These are phyloP conservation scores for Haplotaxodon microlepis DNA, from an alignment of 2,113 vertebrate genomes.

Conservation along the genomic window DNA sequence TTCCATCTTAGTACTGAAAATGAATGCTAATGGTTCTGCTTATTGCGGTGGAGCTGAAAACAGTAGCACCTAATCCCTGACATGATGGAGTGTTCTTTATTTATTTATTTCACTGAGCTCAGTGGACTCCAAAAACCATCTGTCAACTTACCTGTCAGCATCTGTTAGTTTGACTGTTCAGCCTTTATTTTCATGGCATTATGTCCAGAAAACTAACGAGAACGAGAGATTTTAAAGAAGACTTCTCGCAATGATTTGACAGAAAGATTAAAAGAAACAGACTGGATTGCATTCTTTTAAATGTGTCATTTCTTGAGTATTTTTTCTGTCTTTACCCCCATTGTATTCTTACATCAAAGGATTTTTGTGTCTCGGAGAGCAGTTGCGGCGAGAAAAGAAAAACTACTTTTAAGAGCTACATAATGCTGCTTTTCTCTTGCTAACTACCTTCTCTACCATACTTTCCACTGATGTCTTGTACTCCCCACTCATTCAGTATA, in stretches of 20 bases:
- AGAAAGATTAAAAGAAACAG: constrained; percentile 24
- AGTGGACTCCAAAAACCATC: constrained; percentile 54
- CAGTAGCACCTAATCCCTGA: constrained; percentile 32
- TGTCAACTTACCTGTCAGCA: constrained; percentile 60
- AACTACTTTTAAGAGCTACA: constrained; percentile 16
- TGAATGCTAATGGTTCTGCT: constrained; percentile 39
- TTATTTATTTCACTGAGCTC: constrained; percentile 15
- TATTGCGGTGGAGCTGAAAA: constrained; percentile 15
- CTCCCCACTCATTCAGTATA: constrained; percentile 1
- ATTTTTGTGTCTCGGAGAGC: constrained; percentile 13
- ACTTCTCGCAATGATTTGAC: constrained; percentile 17
- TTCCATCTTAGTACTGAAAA: constrained; percentile 36
- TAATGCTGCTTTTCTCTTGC: constrained; percentile 9
- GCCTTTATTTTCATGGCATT: constrained; percentile 27
- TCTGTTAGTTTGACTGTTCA: constrained; percentile 40
- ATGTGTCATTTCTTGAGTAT: constrained; percentile 36
- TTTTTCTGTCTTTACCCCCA: constrained; percentile 3
- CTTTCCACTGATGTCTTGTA: constrained; percentile 1
- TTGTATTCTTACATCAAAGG: constrained; percentile 36
- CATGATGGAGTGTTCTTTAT: constrained; percentile 33
- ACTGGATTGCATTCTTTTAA: constrained; percentile 10
- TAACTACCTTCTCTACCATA: background rate
- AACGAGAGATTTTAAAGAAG: constrained; percentile 11
- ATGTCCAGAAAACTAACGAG: constrained; percentile 11
- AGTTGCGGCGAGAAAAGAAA: background rate